These are phyloP conservation scores for Scelioninae gen. 2 DNA, from an alignment of 2,888 invertebrate species.

Conservation along the genomic window DNA sequence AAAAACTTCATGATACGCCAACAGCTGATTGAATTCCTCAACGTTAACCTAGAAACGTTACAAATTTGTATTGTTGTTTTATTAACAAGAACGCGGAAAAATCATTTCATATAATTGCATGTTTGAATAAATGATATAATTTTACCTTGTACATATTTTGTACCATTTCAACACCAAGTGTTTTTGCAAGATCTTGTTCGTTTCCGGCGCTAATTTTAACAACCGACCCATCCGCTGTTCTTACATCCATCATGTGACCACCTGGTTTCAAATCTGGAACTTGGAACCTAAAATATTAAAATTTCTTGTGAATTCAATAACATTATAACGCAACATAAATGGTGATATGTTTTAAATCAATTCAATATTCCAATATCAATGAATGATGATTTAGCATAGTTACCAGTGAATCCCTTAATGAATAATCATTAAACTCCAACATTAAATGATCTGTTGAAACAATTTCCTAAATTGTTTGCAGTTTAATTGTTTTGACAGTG, in stretches of 20 bases:
- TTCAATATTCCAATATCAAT: slow-evolving; percentile 6
- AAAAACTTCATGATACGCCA: slow-evolving; percentile 91
- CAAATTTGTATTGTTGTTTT: too few relatives aligned
- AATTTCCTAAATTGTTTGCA: slow-evolving; percentile 26
- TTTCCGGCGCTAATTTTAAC: slow-evolving; percentile 84
- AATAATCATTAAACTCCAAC: slow-evolving; percentile 33
- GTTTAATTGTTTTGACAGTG: background rate
- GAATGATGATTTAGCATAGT: slow-evolving; percentile 29
- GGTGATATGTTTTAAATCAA: too few relatives aligned
- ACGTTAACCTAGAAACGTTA: slow-evolving; percentile 79
- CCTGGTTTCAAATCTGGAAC: slow-evolving; percentile 75
- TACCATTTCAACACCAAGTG: slow-evolving; percentile 83
- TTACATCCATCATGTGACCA: slow-evolving; percentile 79
- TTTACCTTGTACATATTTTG: slow-evolving; percentile 86
- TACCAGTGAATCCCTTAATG: slow-evolving; percentile 7
- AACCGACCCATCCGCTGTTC: slow-evolving; percentile 83
- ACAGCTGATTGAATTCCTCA: slow-evolving; percentile 88
- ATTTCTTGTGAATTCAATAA: slow-evolving; percentile 1
- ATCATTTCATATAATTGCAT: background rate
- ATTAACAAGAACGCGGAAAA: too few relatives aligned
- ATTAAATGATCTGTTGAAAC: slow-evolving; percentile 26
- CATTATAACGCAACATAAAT: too few relatives aligned
- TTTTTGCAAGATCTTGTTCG: slow-evolving; percentile 79
- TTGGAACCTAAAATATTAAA: slow-evolving; percentile 71
- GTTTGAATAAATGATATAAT: background rate